Evolutionary conservation across 1,140 invertebrate species (phyloP), one percentile per base, ranked within the genome.

Genomic region (Drosophila oshimai): DNA sequence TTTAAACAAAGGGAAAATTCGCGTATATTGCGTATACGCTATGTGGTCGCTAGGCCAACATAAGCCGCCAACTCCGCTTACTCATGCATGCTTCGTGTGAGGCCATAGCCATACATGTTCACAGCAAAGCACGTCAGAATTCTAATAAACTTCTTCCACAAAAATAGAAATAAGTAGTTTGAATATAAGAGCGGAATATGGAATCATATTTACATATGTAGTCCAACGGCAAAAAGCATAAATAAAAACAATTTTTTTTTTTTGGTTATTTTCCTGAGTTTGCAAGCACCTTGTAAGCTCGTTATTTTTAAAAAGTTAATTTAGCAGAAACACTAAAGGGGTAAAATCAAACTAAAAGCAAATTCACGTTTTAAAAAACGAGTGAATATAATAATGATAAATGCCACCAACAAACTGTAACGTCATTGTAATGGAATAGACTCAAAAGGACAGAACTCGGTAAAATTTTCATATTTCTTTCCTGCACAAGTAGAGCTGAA

Each of bases 101-200:
- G 17, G 22, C 36, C 4, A 26, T 45, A 70, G 24, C 55, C 44
- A 78, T 83, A 84, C 57, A 84, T 84, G 70, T 33, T 53, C 20
- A 18, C 51, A 71, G 44, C 50, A 41, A 42, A 67, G 62, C 57
- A 78, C 37, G 64, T 49, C 13, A 15, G 78, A 74, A 78, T 74
- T 79, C 41, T 57, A 74, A 84, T 84, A 70, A 84, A 71, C 57
- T 83, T 74, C 34, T 36, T 74, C 18, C n/a, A 6, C 18, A 65
- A 1, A 49, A n/a, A 18, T 0, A n/a, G n/a, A 18, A 17, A n/a
- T 2, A 39, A 42, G 7, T 17, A 57, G n/a, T 4, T 26, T 7
- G 1, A 17, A 1, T 6, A 22, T n/a, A n/a, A n/a, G n/a, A n/a
- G n/a, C n/a, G n/a, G 45, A 33, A 47, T 18, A 47, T 13, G 6